These are phyloP conservation scores for Acanthurus leucopareius DNA, from an alignment of 2,797 vertebrate genomes.

Conservation along the genomic window DNA sequence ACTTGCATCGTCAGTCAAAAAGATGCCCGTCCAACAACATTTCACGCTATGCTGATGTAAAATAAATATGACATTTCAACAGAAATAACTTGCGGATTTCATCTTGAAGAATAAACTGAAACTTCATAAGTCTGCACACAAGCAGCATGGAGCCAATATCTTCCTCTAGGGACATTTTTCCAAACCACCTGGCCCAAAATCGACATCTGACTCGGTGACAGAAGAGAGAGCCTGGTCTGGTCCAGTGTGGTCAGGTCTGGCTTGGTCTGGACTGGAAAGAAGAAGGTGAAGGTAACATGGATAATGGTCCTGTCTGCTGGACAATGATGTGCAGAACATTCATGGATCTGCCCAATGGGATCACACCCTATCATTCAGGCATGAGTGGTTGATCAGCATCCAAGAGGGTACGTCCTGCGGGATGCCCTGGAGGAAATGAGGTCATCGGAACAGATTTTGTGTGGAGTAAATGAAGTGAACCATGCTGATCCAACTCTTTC, in stretches of 20 bases:
- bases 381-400: constrained; percentile 81
- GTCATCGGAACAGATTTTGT: constrained; percentile 75
- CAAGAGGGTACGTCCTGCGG: constrained; percentile 85
- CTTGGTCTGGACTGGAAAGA: constrained; percentile 6
- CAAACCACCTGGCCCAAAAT: constrained; percentile 17
- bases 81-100: neutral
- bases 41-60: neutral
- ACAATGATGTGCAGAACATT: constrained; percentile 70
- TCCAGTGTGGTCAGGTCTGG: constrained; percentile 29
- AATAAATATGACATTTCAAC: neutral
- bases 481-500: constrained; percentile 57
- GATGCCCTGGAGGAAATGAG: constrained; percentile 87
- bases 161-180: constrained; percentile 17
- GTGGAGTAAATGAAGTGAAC: constrained; percentile 58
- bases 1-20: neutral
- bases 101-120: too few relatives aligned
- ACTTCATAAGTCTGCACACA: neutral
- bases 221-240: constrained; percentile 27
- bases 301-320: constrained; percentile 50
- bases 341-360: constrained; percentile 68
- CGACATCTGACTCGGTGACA: constrained; percentile 27
- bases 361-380: constrained; percentile 85
- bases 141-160: constrained; percentile 4
- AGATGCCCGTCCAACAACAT: neutral
- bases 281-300: constrained; percentile 62